These are phyloP conservation scores for Microchrysa polita DNA, from an alignment of 2,888 invertebrate species.

Conservation along the genomic window DNA sequence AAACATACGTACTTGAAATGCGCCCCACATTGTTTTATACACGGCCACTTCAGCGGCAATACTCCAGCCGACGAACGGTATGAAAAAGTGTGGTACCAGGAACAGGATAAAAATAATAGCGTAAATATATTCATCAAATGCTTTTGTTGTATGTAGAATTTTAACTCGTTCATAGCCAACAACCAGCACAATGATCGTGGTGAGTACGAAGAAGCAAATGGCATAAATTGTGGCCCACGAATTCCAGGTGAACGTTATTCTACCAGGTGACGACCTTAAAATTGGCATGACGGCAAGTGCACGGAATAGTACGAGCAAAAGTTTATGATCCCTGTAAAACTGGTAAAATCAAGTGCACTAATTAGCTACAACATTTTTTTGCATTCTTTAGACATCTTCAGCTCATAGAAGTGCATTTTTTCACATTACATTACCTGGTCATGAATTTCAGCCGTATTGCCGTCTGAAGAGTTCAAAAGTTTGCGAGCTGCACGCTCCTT, in stretches of 20 bases:
- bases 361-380: background rate
- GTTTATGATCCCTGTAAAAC: conserved; percentile 75
- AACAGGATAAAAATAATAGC: conserved; percentile 74
- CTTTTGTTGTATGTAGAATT: conserved; percentile 70
- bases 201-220: conserved; percentile 70
- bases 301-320: conserved; percentile 70
- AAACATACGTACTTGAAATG: conserved; percentile 68
- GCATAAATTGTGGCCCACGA: conserved; percentile 73
- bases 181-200: conserved; percentile 68
- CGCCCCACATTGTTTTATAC: conserved; percentile 76
- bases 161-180: conserved; percentile 72
- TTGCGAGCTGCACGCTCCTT: conserved; percentile 62
- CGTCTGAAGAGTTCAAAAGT: conserved; percentile 68
- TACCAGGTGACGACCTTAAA: conserved; percentile 67
- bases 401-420: background rate
- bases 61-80: conserved; percentile 77
- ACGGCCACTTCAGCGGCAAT: conserved; percentile 74
- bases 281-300: conserved; percentile 75
- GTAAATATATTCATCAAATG: conserved; percentile 77
- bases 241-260: conserved; percentile 72
- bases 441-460: conserved; percentile 70
- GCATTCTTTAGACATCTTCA: background rate
- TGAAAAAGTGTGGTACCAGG: conserved; percentile 75
- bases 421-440: conserved; percentile 62
- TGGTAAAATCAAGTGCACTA: conserved; percentile 43